Evolutionary conservation across 2,797 vertebrate genomes (phyloP).

Genomic region (Hypotaenidia okinawae): DNA sequence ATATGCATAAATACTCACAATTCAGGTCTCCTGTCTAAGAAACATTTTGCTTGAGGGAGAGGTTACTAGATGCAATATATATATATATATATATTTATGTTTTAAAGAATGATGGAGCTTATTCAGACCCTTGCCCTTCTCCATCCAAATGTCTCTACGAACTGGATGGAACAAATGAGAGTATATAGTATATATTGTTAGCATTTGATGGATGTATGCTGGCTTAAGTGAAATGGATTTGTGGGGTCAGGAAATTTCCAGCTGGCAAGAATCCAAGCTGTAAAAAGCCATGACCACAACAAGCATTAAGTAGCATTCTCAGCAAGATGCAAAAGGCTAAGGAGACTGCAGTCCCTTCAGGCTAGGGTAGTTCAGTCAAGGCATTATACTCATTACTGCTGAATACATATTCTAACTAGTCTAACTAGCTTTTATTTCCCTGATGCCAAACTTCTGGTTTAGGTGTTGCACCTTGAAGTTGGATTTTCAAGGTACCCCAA

Average conservation of each 20-base stretch:
- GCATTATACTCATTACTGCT: background rate
- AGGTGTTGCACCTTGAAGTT: fast-evolving
- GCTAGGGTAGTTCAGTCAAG: background rate
- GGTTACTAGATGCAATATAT: background rate
- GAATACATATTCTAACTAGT: background rate
- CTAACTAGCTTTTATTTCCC: background rate
- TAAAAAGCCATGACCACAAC: background rate
- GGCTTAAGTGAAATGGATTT: background rate
- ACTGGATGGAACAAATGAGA: background rate
- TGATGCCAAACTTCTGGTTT: background rate
- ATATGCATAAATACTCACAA: background rate
- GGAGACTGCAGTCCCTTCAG: background rate
- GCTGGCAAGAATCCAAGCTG: background rate
- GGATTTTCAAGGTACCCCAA: background rate
- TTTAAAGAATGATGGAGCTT: background rate
- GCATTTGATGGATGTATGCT: background rate
- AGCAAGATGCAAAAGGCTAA: background rate
- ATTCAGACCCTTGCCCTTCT: background rate
- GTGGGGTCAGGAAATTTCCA: background rate
- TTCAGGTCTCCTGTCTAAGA: background rate
- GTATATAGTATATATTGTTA: background rate
- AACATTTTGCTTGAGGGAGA: background rate
- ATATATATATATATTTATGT: background rate
- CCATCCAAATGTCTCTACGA: background rate
- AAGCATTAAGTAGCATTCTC: background rate